Evolutionary conservation across 2,888 invertebrate species (phyloP).

Genomic region (Ctena decussata): DNA sequence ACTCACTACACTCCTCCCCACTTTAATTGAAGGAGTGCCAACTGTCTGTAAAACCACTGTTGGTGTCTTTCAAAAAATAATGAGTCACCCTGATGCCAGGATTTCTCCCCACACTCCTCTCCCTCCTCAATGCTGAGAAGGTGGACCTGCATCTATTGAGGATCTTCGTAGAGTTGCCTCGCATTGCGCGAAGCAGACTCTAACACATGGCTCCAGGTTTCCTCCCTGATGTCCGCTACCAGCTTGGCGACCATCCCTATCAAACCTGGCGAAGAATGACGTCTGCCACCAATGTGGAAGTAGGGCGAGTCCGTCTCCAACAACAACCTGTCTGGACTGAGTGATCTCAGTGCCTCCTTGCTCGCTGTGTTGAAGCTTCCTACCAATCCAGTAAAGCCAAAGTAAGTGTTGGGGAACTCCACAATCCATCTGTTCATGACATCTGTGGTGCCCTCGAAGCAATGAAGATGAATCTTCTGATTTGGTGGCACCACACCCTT

Average conservation of each 20-base stretch:
- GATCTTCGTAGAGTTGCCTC: neutral
- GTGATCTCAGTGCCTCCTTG: neutral
- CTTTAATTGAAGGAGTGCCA: too few species aligned
- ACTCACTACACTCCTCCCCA: too few species aligned
- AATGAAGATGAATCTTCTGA: neutral
- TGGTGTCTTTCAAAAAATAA: too few species aligned
- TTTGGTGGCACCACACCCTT: neutral
- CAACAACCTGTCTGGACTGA: neutral
- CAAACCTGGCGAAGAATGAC: neutral
- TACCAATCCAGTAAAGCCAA: neutral
- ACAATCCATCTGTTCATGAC: neutral
- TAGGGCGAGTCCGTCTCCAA: neutral
- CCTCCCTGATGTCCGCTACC: neutral
- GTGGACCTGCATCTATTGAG: too few species aligned
- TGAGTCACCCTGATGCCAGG: too few species aligned
- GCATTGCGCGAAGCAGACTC: neutral
- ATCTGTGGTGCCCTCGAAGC: neutral
- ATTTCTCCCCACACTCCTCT: too few species aligned
- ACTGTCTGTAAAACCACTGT: too few species aligned
- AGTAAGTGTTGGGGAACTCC: neutral
- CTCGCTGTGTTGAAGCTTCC: neutral
- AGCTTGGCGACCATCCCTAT: neutral
- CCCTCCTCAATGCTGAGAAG: too few species aligned
- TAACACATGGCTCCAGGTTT: neutral
- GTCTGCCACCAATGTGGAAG: neutral